Evolutionary conservation across 2,797 vertebrate genomes (phyloP), one percentile per base, ranked within the genome.

Genomic region (Scarus forsteni): DNA sequence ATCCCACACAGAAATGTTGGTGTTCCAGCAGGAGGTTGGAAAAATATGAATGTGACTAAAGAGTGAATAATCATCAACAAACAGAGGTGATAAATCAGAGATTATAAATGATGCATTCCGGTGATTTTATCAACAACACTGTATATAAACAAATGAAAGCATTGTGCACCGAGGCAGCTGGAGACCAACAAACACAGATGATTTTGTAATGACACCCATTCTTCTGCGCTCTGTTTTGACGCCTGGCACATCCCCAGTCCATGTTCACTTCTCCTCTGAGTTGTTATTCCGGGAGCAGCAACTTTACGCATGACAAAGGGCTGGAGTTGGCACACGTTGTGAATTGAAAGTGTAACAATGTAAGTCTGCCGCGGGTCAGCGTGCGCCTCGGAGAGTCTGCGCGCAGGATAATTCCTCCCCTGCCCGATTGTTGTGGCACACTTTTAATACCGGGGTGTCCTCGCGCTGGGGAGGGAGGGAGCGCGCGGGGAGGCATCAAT

Each of bases 371-470:
- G 53, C 16, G 76, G 85, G 89, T 92, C 87, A 88, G 78, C 39
- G 62, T 58, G 63, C 5, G 67, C 60, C 50, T 72, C 49, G 66
- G 84, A 67, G 69, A 83, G 75, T 36, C 77, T 72, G 64, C 65
- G 75, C 86, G 86, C 85, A 70, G 69, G 87, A 90, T 86, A 90
- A 91, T 85, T 90, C 88, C 86, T 86, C 84, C 90, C 89, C 80
- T 82, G 58, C 61, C 56, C 86, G 90, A 92, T 94, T 94, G 94
- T 94, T 87, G 66, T 16, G 92, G 90, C 95, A 94, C 94, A 90
- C 94, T 93, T 92, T 49, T 61, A 84, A 87, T 77, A 81, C 90
- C 53, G 81, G 81, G 81, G 72, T 84, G 49, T 85, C 76, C 34
- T 80, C 63, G 58, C 15, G 63, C 13, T 9, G 36, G 16, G 46